A percentile compares a stretch with the other conserved stretches of the same genome.
Conservation (phyloP, 2,797 vertebrate species). For the Phrynocephalus guinanensis region DNA sequence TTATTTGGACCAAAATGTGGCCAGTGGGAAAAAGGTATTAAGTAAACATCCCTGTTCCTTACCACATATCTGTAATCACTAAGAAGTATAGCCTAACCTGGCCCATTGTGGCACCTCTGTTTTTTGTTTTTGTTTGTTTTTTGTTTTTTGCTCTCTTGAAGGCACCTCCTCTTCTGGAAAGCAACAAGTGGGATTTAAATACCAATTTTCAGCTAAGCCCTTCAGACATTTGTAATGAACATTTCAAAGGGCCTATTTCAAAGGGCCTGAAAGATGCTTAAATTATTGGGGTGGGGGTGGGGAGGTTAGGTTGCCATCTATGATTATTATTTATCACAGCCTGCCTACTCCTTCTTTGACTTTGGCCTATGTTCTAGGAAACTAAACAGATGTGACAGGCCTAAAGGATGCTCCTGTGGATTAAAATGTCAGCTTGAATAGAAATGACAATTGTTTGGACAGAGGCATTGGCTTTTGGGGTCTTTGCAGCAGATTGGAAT, state of each 20-base stretch:
- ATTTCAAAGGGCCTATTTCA: neutral
- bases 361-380: neutral
- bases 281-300: neutral
- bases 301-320: neutral
- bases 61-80: too few species aligned
- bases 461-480: neutral
- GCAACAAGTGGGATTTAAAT: too few species aligned
- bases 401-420: neutral
- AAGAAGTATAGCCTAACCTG: too few species aligned
- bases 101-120: too few species aligned
- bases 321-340: neutral
- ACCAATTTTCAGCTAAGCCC: neutral
- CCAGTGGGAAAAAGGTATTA: too few species aligned
- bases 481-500: neutral
- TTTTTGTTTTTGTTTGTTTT: too few species aligned
- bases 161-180: too few species aligned
- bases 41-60: too few species aligned
- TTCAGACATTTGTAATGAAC: neutral
- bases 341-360: neutral
- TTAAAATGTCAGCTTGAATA: constrained; percentile 6
- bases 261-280: neutral
- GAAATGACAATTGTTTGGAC: neutral
- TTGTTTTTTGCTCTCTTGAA: too few species aligned
- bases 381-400: neutral
- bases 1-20: too few species aligned